A percentile compares a stretch with the other conserved stretches of the same genome.
These are phyloP conservation scores for Okapia johnstoni DNA, from an alignment of 2,113 vertebrate species.

Conservation along the genomic window DNA sequence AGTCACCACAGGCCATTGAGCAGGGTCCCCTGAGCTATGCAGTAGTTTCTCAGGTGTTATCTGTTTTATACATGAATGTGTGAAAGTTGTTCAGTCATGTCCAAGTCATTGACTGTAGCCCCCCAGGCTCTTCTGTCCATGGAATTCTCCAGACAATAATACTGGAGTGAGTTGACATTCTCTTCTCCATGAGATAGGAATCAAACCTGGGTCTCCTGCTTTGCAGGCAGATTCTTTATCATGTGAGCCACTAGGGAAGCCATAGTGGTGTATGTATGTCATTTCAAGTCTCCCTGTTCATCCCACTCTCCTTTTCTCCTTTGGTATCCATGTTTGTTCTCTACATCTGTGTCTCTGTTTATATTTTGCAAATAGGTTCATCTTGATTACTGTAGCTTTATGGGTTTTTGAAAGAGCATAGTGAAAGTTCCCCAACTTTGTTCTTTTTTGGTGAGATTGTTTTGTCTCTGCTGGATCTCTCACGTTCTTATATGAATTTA, in stretches of 20 bases:
- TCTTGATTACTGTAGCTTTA: neutral
- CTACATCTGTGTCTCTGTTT: neutral
- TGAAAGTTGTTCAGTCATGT: neutral
- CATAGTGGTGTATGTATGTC: neutral
- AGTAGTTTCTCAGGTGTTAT: neutral
- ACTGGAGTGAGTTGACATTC: neutral
- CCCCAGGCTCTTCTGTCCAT: neutral
- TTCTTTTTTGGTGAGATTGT: neutral
- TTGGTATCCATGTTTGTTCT: neutral
- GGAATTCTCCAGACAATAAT: neutral
- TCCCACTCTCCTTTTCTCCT: neutral
- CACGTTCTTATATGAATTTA: neutral
- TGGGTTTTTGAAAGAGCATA: neutral
- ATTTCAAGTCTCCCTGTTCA: neutral
- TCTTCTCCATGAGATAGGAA: neutral
- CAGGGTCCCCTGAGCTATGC: neutral
- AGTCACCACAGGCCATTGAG: neutral
- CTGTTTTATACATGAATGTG: neutral
- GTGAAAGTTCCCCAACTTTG: neutral
- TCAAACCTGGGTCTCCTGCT: neutral
- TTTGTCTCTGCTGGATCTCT: neutral
- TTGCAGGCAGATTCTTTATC: neutral
- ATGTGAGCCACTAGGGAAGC: neutral
- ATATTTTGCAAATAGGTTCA: neutral
- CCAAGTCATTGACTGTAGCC: neutral